Percentiles rank a stretch among this genome's conserved stretches.
phyloP scores from a whole-genome alignment of 2,113 vertebrate genomes.

The Pterocles burchelli region DNA sequence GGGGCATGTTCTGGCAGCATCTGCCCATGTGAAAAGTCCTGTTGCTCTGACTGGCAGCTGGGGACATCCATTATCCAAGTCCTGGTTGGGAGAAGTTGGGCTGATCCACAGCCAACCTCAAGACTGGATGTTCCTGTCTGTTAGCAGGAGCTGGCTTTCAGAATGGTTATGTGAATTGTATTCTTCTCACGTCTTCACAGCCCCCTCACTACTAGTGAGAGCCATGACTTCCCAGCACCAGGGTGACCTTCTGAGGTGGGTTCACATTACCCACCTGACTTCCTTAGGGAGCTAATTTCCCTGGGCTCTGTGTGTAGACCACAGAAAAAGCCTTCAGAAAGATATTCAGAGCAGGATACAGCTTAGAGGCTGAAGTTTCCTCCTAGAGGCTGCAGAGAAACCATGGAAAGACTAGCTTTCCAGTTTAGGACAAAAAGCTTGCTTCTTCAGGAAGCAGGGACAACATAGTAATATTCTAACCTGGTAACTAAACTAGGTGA shows the following conservation, averaged over 20 bases:
- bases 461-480: neutral
- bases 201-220: neutral
- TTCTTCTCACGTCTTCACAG: neutral
- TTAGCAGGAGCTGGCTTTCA: neutral
- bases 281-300: neutral
- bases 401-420: neutral
- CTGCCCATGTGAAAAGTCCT: neutral
- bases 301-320: neutral
- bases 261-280: neutral
- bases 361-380: neutral
- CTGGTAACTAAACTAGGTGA: neutral
- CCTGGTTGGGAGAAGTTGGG: neutral
- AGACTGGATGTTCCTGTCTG: neutral
- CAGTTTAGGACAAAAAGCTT: neutral
- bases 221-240: neutral
- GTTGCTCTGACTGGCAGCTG: neutral
- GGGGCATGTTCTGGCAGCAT: neutral
- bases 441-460: neutral
- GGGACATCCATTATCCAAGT: neutral
- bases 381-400: neutral
- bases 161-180: neutral
- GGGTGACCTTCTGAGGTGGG: neutral
- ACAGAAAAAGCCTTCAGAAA: neutral
- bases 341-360: neutral
- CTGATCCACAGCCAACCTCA: neutral